These are phyloP conservation scores for Laterallus jamaicensis DNA, from an alignment of 2,113 vertebrate genomes.

Conservation along the genomic window DNA sequence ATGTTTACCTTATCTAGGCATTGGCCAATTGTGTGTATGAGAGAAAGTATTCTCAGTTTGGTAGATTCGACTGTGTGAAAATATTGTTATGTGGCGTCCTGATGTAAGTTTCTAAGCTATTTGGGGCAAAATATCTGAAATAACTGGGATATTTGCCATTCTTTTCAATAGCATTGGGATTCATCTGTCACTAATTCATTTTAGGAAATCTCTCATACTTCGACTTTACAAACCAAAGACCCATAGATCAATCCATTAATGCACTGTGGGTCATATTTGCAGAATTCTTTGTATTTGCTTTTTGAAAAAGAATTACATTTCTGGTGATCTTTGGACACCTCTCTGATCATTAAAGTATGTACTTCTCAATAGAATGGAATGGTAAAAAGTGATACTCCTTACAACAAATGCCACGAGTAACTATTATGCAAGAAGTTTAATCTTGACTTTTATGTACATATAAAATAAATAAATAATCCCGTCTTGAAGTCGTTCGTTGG, in stretches of 20 bases:
- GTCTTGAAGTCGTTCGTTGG: not conserved
- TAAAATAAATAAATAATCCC: not conserved
- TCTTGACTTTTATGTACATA: not conserved
- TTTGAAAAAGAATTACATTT: not conserved
- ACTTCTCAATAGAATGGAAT: not conserved
- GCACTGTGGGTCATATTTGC: fast-evolving
- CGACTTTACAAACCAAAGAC: not conserved
- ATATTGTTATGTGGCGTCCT: not conserved
- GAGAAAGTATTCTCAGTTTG: not conserved
- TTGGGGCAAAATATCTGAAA: not conserved
- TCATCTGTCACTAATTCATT: not conserved
- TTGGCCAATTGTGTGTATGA: not conserved
- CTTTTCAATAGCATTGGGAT: not conserved
- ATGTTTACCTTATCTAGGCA: not conserved
- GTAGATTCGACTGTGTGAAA: not conserved
- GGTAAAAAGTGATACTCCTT: not conserved
- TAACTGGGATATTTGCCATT: not conserved
- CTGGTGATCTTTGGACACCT: fast-evolving
- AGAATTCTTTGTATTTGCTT: not conserved
- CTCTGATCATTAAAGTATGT: not conserved
- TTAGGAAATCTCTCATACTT: not conserved
- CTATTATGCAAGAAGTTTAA: not conserved
- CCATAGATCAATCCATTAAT: not conserved
- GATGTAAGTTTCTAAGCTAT: not conserved
- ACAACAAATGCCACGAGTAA: not conserved